phyloP scores from a whole-genome alignment of 2,888 invertebrate species.

The Silvanus unidentatus region DNA sequence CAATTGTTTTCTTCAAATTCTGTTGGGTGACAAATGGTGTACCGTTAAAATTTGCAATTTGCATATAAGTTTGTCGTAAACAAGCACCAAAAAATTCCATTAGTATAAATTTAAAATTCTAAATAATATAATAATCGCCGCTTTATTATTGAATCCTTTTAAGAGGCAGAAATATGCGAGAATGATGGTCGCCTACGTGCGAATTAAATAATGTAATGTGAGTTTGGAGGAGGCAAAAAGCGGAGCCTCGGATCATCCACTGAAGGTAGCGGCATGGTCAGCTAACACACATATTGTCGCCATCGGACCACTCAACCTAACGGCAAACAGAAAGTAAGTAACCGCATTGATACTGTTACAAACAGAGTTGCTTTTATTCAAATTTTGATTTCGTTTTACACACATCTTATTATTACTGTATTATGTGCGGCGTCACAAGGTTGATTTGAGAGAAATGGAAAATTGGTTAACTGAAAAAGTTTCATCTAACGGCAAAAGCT shows the following conservation, averaged over 20 bases:
- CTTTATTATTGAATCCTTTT: no score
- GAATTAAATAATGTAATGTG: no score
- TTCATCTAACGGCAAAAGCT: neutral
- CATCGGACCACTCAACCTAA: conserved; percentile 29
- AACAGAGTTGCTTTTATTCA: conserved; percentile 41
- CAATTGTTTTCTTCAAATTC: no score
- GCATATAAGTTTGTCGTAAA: no score
- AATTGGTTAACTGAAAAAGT: neutral
- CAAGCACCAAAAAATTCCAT: no score
- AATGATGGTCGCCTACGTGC: no score
- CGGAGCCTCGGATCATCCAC: neutral
- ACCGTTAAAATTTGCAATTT: conserved; percentile 1
- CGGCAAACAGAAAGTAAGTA: conserved; percentile 41
- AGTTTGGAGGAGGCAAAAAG: neutral
- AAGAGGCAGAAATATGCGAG: no score
- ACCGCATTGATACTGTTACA: conserved; percentile 32
- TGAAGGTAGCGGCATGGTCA: conserved; percentile 26
- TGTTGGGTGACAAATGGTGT: neutral
- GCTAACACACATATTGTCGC: conserved; percentile 34
- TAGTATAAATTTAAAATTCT: no score
- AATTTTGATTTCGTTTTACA: conserved; percentile 43
- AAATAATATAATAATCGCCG: no score
- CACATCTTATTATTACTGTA: conserved; percentile 6
- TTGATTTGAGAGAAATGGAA: conserved; percentile 6
- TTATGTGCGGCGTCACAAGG: conserved; percentile 28